Evolutionary conservation across 2,888 invertebrate species (phyloP).

Genomic region (Coleophora deauratella): DNA sequence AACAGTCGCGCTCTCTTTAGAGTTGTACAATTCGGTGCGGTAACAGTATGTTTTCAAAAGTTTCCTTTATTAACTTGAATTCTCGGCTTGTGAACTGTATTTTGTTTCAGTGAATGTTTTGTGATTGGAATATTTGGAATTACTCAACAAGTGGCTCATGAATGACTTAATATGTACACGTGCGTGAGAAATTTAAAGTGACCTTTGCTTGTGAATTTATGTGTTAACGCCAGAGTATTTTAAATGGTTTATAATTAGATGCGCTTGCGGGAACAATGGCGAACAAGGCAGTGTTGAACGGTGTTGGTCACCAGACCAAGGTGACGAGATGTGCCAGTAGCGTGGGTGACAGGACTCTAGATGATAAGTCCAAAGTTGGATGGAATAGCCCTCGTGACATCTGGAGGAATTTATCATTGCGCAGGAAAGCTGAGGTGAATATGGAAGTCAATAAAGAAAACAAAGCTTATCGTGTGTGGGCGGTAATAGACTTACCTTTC

Average conservation of each 20-base stretch:
- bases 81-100: conserved; percentile 21
- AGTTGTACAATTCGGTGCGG: too few relatives aligned
- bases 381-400: conserved; percentile 68
- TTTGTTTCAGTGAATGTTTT: conserved; percentile 18
- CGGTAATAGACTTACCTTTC: too few relatives aligned
- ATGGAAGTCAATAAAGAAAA: conserved; percentile 1
- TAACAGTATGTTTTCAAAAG: too few relatives aligned
- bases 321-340: conserved; percentile 59
- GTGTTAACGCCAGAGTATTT: conserved; percentile 11
- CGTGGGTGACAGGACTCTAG: conserved; percentile 52
- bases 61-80: too few relatives aligned
- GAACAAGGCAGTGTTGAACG: conserved; percentile 45
- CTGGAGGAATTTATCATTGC: conserved; percentile 64
- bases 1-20: too few relatives aligned
- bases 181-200: conserved; percentile 28
- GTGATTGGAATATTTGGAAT: conserved; percentile 21
- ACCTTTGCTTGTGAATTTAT: conserved; percentile 11
- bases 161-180: too few relatives aligned
- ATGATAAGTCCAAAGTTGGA: conserved; percentile 63
- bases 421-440: conserved; percentile 64
- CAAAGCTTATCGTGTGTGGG: too few relatives aligned
- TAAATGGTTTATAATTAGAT: background rate
- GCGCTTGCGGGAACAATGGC: conserved; percentile 49
- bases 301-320: conserved; percentile 45
- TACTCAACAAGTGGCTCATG: conserved; percentile 29